These are phyloP conservation scores for Ia io DNA, from an alignment of 2,113 vertebrate genomes.

Conservation along the genomic window DNA sequence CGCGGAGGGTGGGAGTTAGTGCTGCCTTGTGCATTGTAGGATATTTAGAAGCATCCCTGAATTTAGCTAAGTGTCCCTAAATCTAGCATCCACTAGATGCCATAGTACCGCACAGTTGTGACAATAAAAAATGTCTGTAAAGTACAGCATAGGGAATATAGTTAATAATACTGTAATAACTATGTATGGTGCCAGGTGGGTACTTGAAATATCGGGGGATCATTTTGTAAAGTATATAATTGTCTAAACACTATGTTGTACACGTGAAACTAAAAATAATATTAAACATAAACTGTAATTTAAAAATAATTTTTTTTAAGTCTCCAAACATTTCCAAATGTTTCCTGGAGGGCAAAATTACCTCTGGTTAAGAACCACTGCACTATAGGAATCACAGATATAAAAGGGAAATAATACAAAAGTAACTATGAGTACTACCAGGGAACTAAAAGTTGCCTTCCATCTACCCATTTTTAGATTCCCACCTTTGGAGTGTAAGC, in stretches of 20 bases:
- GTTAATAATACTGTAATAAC: not conserved
- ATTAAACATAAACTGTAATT: not conserved
- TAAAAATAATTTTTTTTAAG: not conserved
- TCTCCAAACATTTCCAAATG: not conserved
- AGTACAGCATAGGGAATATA: not conserved
- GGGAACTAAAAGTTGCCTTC: constrained; percentile 10
- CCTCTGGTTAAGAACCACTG: not conserved
- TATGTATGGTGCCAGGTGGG: not conserved
- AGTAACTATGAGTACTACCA: not conserved
- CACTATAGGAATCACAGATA: constrained; percentile 11
- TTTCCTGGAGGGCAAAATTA: not conserved
- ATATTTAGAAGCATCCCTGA: constrained; percentile 20
- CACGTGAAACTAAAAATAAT: not conserved
- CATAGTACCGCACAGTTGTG: not conserved
- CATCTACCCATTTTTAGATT: not conserved
- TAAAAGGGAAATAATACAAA: constrained; percentile 7
- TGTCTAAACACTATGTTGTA: not conserved
- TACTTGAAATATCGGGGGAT: not conserved
- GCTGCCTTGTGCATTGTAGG: not conserved
- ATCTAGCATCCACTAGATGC: not conserved
- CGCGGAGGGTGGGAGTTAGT: not conserved
- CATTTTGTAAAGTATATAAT: not conserved
- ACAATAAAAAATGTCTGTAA: not conserved
- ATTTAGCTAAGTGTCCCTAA: not conserved
- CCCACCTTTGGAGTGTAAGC: not conserved